A percentile compares a stretch with the other conserved stretches of the same genome.
phyloP scores from a whole-genome alignment of 2,113 vertebrate species.

The zebrafish (Danio rerio) region GRCz12tu NC_133185.1:26764501-26765000 shows the following conservation, averaged over 20 bases:
- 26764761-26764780: too few species aligned
- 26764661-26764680: not conserved
- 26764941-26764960: too few species aligned
- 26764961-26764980: too few species aligned
- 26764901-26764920: not conserved
- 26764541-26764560: not conserved
- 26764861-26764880: not conserved
- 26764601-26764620: not conserved
- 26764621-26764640: not conserved
- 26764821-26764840: not conserved
- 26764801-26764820: not conserved
- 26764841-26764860: not conserved
- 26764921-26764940: not conserved
- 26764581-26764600: not conserved
- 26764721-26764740: too few species aligned
- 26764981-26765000: too few species aligned
- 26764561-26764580: conserved; percentile 8
- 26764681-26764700: not conserved
- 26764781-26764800: not conserved
- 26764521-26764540: not conserved
- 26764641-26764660: not conserved
- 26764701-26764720: too few species aligned
- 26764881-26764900: not conserved
- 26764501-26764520: conserved; percentile 10
- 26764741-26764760: too few species aligned